A percentile compares a stretch with the other conserved stretches of the same genome.
Conservation (phyloP, 2,797 vertebrate species). For the Aeoliscus strigatus region DNA sequence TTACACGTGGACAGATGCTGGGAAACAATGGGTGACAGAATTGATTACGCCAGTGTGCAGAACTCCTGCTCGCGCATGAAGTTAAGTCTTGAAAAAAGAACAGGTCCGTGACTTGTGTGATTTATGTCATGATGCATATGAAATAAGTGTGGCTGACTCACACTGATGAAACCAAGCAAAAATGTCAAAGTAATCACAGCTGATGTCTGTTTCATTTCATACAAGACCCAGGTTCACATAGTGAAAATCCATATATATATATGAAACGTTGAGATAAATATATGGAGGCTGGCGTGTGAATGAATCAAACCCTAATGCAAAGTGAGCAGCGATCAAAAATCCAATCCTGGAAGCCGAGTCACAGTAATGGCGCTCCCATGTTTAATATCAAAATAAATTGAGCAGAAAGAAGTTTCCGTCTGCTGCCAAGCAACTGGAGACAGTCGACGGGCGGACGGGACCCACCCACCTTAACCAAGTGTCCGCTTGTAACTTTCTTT, state of each 20-base stretch:
- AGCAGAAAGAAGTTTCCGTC: slow-evolving; percentile 34
- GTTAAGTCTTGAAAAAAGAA: too few relatives aligned
- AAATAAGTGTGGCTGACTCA: too few relatives aligned
- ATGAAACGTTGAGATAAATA: slow-evolving; percentile 31
- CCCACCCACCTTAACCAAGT: slow-evolving; percentile 46
- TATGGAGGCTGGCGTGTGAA: slow-evolving; percentile 45
- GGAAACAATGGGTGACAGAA: slow-evolving; percentile 23
- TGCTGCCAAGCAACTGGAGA: slow-evolving; percentile 30
- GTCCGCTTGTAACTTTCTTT: too few relatives aligned
- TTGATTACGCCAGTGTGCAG: slow-evolving; percentile 6
- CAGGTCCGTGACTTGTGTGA: too few relatives aligned
- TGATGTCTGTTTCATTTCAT: slow-evolving; percentile 30
- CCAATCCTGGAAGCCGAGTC: slow-evolving; percentile 39
- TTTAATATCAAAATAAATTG: slow-evolving; percentile 60
- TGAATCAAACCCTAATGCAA: slow-evolving; percentile 56
- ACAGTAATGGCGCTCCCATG: slow-evolving; percentile 44
- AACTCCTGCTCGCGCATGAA: slow-evolving; percentile 7
- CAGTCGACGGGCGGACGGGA: slow-evolving; percentile 52
- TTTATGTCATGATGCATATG: too few relatives aligned
- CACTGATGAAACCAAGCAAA: too few relatives aligned
- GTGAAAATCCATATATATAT: slow-evolving; percentile 32
- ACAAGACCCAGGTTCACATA: slow-evolving; percentile 20
- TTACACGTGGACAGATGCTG: background rate
- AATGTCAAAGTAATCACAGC: slow-evolving; percentile 25
- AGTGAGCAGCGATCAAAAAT: slow-evolving; percentile 65